phyloP scores from a whole-genome alignment of 2,113 vertebrate genomes.

The Trogon surrucura region DNA sequence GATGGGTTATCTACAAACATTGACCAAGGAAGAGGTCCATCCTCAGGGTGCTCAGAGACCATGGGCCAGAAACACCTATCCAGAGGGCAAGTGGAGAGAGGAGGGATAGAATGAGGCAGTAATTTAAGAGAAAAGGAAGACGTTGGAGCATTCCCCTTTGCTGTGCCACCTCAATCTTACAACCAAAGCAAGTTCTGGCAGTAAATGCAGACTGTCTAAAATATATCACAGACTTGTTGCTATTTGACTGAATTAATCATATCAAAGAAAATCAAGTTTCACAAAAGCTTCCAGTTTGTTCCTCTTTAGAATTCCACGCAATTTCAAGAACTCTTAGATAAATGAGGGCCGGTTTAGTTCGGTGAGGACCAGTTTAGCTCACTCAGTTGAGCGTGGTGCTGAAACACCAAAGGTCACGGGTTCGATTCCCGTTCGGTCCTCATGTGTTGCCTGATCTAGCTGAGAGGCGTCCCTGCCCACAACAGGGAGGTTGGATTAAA shows the following conservation, averaged over 20 bases:
- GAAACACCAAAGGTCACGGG: too few species aligned
- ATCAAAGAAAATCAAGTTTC: not conserved
- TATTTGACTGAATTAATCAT: not conserved
- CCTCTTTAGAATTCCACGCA: not conserved
- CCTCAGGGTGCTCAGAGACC: not conserved
- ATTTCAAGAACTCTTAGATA: not conserved
- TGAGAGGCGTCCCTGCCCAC: too few species aligned
- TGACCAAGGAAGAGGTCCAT: not conserved
- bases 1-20: not conserved
- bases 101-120: not conserved
- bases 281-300: not conserved
- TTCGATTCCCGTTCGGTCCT: too few species aligned
- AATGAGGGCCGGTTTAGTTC: not conserved
- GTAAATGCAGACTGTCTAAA: not conserved
- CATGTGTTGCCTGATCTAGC: too few species aligned
- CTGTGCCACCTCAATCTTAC: not conserved
- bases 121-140: not conserved
- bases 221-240: not conserved
- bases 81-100: not conserved
- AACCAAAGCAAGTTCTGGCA: not conserved
- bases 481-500: too few species aligned
- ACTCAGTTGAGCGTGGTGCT: too few species aligned
- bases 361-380: too few species aligned
- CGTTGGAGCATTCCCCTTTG: not conserved
- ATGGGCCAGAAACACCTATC: fast-evolving